These are phyloP conservation scores for Ovibos moschatus DNA, from an alignment of 2,113 vertebrate species.

Conservation along the genomic window DNA sequence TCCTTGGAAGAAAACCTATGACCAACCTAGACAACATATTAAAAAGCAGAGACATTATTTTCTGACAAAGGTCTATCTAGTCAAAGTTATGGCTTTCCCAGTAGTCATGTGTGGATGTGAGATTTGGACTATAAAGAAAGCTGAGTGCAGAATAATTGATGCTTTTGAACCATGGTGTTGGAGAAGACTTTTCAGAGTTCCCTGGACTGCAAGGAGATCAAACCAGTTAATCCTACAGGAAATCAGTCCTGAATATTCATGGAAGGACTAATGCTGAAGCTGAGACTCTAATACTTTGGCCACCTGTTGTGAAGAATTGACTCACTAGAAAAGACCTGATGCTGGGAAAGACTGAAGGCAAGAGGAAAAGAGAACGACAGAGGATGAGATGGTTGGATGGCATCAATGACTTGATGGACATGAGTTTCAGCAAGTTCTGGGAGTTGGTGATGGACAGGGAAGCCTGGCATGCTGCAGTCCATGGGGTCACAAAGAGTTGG, in stretches of 20 bases:
- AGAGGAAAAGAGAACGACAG: neutral
- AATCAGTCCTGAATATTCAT: neutral
- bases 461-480: neutral
- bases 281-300: neutral
- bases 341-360: neutral
- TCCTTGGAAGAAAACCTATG: neutral
- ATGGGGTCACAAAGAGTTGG: neutral
- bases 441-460: neutral
- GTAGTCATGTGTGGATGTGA: neutral
- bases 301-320: neutral
- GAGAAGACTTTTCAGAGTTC: neutral
- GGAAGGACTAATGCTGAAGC: neutral
- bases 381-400: neutral
- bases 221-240: neutral
- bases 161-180: neutral
- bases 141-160: rapidly evolving
- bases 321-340: neutral
- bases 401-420: neutral
- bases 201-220: neutral
- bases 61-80: neutral
- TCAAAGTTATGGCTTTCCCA: neutral
- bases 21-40: neutral
- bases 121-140: neutral
- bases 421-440: neutral
- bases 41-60: neutral